Conservation (phyloP, 2,113 vertebrate genomes). For the Spilogale gracilis region DNA sequence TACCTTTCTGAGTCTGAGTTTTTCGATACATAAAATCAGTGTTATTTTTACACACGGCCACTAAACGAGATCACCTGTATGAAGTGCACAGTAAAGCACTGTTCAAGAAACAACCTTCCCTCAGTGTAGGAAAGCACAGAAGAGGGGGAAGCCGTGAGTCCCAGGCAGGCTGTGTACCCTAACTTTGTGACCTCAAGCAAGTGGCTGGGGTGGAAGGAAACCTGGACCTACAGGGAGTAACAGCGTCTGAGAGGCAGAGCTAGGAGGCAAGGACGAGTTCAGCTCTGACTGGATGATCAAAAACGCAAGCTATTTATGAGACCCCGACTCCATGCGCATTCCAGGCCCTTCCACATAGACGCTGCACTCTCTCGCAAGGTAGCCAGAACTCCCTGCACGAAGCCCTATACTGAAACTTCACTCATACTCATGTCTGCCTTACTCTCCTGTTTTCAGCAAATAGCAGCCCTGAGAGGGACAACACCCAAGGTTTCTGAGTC, state of each 20-base stretch:
- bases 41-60: no score
- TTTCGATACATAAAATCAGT: not conserved
- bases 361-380: not conserved
- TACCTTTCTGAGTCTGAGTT: not conserved
- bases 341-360: no score
- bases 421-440: not conserved
- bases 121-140: no score
- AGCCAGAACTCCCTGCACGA: not conserved
- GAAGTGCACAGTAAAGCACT: not conserved
- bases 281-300: not conserved
- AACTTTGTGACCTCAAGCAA: not conserved
- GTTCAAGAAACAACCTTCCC: fast-evolving
- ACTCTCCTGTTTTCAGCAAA: not conserved
- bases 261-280: no score
- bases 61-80: not conserved
- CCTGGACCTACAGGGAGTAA: not conserved
- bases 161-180: not conserved
- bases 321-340: fast-evolving
- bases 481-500: not conserved
- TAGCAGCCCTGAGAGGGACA: not conserved
- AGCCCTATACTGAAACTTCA: not conserved
- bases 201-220: not conserved
- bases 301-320: not conserved
- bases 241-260: not conserved
- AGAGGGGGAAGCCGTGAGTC: fast-evolving